phyloP scores from a whole-genome alignment of 2,888 invertebrate genomes.

The Thelaira solivaga region DNA sequence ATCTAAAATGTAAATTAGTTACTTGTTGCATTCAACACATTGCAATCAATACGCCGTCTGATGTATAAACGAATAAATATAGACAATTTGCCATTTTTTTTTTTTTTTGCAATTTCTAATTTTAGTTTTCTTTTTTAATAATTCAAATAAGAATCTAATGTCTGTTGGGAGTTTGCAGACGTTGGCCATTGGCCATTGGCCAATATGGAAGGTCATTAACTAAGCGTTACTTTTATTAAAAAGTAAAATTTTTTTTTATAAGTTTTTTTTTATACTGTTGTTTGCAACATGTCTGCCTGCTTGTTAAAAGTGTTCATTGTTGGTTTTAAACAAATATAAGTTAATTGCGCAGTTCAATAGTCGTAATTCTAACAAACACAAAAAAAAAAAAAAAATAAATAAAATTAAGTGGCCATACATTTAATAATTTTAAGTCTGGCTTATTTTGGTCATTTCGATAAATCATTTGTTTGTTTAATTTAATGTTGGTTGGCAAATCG shows the following conservation, averaged over 20 bases:
- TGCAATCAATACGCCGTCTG: constrained; percentile 32
- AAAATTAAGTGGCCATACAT: constrained; percentile 21
- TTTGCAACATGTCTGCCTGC: constrained; percentile 19
- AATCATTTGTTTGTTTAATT: constrained; percentile 38
- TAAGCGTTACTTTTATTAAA: constrained; percentile 52
- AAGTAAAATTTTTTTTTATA: neutral
- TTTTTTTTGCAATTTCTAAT: neutral
- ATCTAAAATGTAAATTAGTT: constrained; percentile 66
- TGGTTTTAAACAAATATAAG: constrained; percentile 52
- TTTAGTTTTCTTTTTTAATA: constrained; percentile 1
- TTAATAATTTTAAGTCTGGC: neutral
- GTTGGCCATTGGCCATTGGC: no score
- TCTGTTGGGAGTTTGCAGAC: constrained; percentile 36
- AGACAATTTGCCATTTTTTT: constrained; percentile 14
- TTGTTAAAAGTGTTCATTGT: constrained; percentile 12
- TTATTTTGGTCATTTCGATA: constrained; percentile 47
- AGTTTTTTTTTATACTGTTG: neutral
- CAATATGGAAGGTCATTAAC: constrained; percentile 62
- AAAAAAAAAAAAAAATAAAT: no score
- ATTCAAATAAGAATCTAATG: constrained; percentile 57
- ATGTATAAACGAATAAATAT: constrained; percentile 13
- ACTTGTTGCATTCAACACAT: constrained; percentile 57
- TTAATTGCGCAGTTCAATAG: constrained; percentile 58
- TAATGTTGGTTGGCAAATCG: constrained; percentile 24
- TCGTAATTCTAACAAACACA: constrained; percentile 48